phyloP scores from a whole-genome alignment of 2,113 vertebrate genomes.

The Pipra filicauda region DNA sequence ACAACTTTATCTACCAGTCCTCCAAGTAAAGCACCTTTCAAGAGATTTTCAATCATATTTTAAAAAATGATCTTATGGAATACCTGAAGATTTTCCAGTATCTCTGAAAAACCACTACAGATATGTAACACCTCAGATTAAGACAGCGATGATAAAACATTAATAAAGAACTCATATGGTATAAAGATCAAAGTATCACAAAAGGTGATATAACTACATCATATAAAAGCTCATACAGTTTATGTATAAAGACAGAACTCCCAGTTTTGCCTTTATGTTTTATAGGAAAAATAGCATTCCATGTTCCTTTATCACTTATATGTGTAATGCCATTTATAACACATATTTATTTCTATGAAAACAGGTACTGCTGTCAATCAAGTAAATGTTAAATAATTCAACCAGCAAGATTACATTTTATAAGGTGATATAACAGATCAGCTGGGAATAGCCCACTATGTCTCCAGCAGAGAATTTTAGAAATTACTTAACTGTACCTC shows the following conservation, averaged over 20 bases:
- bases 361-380: neutral
- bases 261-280: neutral
- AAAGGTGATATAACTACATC: neutral
- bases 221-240: neutral
- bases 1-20: neutral
- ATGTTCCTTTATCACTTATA: neutral
- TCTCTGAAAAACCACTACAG: neutral
- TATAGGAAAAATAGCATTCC: neutral
- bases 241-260: neutral
- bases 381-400: neutral
- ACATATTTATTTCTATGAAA: neutral
- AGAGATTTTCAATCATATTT: neutral
- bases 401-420: neutral
- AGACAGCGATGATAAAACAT: neutral
- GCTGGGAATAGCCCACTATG: neutral
- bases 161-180: neutral
- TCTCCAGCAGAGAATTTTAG: neutral
- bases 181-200: neutral
- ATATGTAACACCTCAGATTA: neutral
- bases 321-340: neutral
- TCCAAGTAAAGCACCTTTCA: neutral
- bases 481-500: neutral
- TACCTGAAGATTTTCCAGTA: neutral
- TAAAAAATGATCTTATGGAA: neutral
- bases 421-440: neutral